Evolutionary conservation across 2,797 vertebrate genomes (phyloP), one percentile per base, ranked within the genome.

Genomic region (Cossypha caffra): DNA sequence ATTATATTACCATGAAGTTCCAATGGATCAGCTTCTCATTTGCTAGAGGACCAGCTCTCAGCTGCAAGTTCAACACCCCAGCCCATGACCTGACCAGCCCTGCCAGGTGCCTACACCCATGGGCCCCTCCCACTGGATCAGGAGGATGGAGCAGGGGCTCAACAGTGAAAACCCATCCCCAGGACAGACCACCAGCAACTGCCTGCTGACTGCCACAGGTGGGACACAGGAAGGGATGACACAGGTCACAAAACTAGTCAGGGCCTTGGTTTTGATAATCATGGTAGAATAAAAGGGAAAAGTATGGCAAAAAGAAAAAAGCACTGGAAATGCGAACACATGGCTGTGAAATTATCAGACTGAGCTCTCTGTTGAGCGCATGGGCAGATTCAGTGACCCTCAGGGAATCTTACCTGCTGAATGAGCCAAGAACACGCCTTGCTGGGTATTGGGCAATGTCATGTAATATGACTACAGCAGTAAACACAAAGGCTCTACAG

Each of bases 401-500:
- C 48, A 54, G 64, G 77, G 88, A 87, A 83, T 48, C 58, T 55
- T 51, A 92, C 77, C 58, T 88, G 54, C 54, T 86, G 68, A 90
- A 91, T 58, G 72, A 94, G 92, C 87, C 88, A 94, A 76, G 74
- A 92, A 80, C 66, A 93, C 3, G 9, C 62, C 85, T 89, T 55
- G 33, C 76, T 0, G 10, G 35, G 55, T 86, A 88, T 91, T 95
- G 64, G 59, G 82, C 91, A 95, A 93, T 75, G 59, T 55, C 61
- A 0, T 90, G 87, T 91, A 95, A 94, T 11, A 69, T 54, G 85
- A 94, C 87, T 73, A 92, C 77, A 59, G 79, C 73, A 86, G 58
- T 38, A 80, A 83, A 78, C 79, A 94, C 93, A 96, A 97, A 94
- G 82, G 72, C 75, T 82, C 78, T 55, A 92, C 52, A 95, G 90